Evolutionary conservation across 2,888 invertebrate genomes (phyloP), one percentile per base, ranked within the genome.

Genomic region (Caenorhabditis virilis): DNA sequence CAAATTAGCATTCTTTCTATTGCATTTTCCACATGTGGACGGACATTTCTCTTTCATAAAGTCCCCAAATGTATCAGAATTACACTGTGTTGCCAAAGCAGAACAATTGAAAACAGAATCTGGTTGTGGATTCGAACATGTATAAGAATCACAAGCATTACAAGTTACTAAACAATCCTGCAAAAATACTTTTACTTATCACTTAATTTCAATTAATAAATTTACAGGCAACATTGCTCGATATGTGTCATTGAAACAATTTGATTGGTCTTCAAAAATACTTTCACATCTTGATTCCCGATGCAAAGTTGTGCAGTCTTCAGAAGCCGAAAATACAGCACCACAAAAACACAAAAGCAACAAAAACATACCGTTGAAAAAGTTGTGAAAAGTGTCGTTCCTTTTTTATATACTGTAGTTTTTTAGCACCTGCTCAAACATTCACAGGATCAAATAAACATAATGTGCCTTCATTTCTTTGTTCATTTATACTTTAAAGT

Each of bases 11-110:
- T 70, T 70, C 36, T 60, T 66, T 6, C 63, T 22, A 15, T 63
- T 66, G 26, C 69, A 70, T 39, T 60, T 62, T 9, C 69, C 69
- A 33, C 69, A 70, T 0, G 69, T 70, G 11, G 59, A 52, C 16
- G 69, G 69, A 35, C 69, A 70, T 50, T 66, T 66, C 27, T 66
- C 69, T 45, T 59, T 66, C 69, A 70, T 66, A 27, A 70, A 63
- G 9, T 59, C 54, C 23, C 53, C 47, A 39, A 65, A 70, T 0
- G 50, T 57, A 18, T 38, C 38, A 0, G 59, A 53, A 30, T 69
- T 55, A 26, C 69, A 70, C 41, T 66, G 59, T 7, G 30, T 22
- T 11, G 45, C 57, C 5, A 70, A n/a, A 1, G 59, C 56, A 1
- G 69, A 45, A 41, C 69, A 70, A 20, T 70, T 70, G 25, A 70